Conservation (phyloP, 2,113 vertebrate species). For the Mustela nigripes region DNA sequence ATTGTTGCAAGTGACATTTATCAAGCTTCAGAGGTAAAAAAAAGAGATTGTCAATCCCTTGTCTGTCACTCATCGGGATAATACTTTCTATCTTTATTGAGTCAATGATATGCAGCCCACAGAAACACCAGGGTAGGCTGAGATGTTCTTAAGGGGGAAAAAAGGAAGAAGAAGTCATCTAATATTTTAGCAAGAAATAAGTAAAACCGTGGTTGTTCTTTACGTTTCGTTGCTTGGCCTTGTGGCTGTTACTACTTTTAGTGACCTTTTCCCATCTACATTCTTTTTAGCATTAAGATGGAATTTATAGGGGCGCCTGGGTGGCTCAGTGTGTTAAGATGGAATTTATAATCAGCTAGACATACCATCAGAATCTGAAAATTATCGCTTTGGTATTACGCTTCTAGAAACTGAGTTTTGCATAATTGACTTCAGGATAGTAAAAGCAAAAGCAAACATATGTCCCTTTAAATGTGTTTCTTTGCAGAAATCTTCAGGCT, state of each 20-base stretch:
- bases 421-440: background rate
- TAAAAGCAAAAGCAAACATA: conserved; percentile 42
- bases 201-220: background rate
- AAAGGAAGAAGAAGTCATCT: background rate
- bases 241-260: background rate
- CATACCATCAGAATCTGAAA: background rate
- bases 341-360: conserved; percentile 19
- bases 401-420: background rate
- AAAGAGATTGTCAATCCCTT: background rate
- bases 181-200: conserved; percentile 16
- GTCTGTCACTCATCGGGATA: conserved; percentile 2
- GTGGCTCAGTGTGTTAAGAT: background rate
- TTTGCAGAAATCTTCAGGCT: background rate
- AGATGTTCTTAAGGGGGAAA: background rate
- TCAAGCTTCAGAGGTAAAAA: background rate
- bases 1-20: conserved; percentile 18
- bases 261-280: background rate
- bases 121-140: background rate
- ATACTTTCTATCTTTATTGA: conserved; percentile 23
- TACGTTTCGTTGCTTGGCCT: background rate
- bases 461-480: background rate
- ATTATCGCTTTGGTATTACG: background rate
- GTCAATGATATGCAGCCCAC: background rate
- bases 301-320: background rate
- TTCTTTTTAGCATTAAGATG: conserved; percentile 56